A percentile compares a stretch with the other conserved stretches of the same genome.
phyloP scores from a whole-genome alignment of 2,888 invertebrate species.

The Thalpophila matura region DNA sequence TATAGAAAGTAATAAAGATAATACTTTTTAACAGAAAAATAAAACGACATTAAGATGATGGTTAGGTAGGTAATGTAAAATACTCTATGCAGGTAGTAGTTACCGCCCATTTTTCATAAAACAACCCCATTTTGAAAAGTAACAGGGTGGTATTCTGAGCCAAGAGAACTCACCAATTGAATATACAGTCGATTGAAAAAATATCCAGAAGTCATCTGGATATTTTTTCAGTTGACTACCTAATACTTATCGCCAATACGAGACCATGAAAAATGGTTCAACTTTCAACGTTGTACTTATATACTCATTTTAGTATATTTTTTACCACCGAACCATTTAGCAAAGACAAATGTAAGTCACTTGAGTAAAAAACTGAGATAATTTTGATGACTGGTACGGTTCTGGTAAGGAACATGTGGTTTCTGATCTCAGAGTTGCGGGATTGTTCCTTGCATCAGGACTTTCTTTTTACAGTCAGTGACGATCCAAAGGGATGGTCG shows the following conservation, averaged over 20 bases:
- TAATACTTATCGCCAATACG: neutral
- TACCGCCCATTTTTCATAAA: too few species aligned
- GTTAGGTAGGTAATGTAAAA: too few species aligned
- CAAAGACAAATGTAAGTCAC: conserved; percentile 43
- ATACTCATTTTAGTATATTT: conserved; percentile 27
- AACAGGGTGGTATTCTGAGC: neutral
- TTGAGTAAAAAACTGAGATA: conserved; percentile 43
- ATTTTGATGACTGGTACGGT: conserved; percentile 33
- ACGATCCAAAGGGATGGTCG: too few species aligned
- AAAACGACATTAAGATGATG: too few species aligned
- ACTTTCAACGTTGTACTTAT: conserved; percentile 43
- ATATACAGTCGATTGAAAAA: too few species aligned
- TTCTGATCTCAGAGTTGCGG: conserved; percentile 13
- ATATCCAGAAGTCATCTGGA: conserved; percentile 16
- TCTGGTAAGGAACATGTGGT: conserved; percentile 21
- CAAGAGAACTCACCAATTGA: neutral
- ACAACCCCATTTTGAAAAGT: neutral
- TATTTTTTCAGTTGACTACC: conserved; percentile 7
- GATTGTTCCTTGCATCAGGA: conserved; percentile 9
- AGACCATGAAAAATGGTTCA: conserved; percentile 6
- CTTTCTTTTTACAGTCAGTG: too few species aligned
- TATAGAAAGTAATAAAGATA: too few species aligned
- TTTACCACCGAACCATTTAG: conserved; percentile 48
- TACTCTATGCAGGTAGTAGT: too few species aligned
- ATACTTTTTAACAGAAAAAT: too few species aligned